Evolutionary conservation across 2,888 invertebrate species (phyloP), one percentile per base, ranked within the genome.

Genomic region (Agriotes lineatus): DNA sequence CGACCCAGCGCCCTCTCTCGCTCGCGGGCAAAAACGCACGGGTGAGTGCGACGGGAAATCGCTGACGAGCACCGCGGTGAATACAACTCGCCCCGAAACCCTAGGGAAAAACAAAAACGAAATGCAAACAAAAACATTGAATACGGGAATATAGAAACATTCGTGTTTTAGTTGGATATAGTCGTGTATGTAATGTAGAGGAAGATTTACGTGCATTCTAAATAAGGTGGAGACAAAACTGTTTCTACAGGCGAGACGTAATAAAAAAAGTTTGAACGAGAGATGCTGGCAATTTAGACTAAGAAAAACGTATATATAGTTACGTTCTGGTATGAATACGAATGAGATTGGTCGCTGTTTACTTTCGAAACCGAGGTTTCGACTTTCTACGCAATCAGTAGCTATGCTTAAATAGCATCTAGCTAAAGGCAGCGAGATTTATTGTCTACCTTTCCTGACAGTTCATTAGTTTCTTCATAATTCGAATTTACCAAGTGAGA

Each of bases 71-170:
- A 18, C 19, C 14, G 48, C 19, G 16, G 44, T 60, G 54, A 52
- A 60, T 45, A 54, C 45, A 67, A 61, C 61, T 61, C 60, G 67
- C 48, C 56, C 37, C 54, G 14, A 48, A 67, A 66, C 66, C 59
- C 59, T 19, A 54, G 52, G 52, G 59, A 52, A 61, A 58, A 65
- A 57, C 65, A 50, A 58, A 63, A 63, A 57, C 59, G 30, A 66
- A 66, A 66, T 54, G 66, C 66, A 66, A 66, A 66, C 66, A 66
- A 66, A 59, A 66, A 58, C 65, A 65, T 44, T 45, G 52, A 59
- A 54, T 66, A 52, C 35, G 58, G 33, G 60, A 54, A 60, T 52
- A 54, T 48, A 65, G 22, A 50, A 58, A 50, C 44, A 57, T 65
- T 45, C 57, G 60, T 45, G 14, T 37, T 56, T 56, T 56, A 56